Evolutionary conservation across 2,888 invertebrate genomes (phyloP).

Genomic region (Drosophila pegasa): DNA sequence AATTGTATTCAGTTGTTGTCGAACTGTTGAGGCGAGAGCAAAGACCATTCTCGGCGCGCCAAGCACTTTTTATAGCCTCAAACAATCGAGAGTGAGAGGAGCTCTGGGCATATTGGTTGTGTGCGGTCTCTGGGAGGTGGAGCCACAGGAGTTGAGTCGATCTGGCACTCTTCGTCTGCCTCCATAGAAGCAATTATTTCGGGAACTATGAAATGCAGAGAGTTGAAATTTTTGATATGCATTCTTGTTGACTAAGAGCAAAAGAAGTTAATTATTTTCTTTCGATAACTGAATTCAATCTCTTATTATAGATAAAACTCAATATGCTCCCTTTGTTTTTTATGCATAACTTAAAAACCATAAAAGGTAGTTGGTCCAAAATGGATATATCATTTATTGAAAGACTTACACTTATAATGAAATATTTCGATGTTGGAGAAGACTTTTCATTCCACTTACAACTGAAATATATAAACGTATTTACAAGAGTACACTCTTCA

Average conservation of each 20-base stretch:
- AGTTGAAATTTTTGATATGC: not conserved
- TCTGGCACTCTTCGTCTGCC: not conserved
- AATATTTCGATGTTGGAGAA: too few species aligned
- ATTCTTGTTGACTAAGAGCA: too few species aligned
- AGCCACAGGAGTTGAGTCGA: not conserved
- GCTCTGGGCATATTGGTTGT: not conserved
- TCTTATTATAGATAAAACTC: too few species aligned
- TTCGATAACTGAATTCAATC: too few species aligned
- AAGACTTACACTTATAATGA: too few species aligned
- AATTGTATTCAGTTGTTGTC: conserved; percentile 4
- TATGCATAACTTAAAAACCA: too few species aligned
- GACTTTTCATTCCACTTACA: too few species aligned
- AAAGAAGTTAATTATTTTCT: too few species aligned
- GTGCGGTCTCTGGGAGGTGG: not conserved
- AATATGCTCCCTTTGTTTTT: too few species aligned
- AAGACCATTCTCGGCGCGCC: not conserved
- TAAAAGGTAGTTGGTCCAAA: too few species aligned
- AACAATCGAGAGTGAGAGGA: not conserved
- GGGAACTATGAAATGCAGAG: not conserved
- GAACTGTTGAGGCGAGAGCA: not conserved
- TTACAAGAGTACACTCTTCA: not conserved
- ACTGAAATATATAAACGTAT: too few species aligned
- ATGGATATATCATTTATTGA: too few species aligned
- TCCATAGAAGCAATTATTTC: not conserved
- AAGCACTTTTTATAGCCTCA: conserved; percentile 4